Conservation (phyloP, 1,140 invertebrate genomes). For the Caenorhabditis elegans region WBcel235 BX284604.4:8636501-8637000, state of each 20-base stretch:
- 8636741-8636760: conserved; percentile 96
- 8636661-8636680: conserved; percentile 87
- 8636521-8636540: conserved; percentile 99
- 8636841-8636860: conserved; percentile 77
- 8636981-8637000: too few species aligned
- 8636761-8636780: conserved; percentile 94
- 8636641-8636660: conserved; percentile 82
- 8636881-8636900: too few species aligned
- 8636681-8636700: conserved; percentile 88
- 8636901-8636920: too few species aligned
- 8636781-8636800: conserved; percentile 94
- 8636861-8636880: too few species aligned
- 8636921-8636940: too few species aligned
- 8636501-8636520: conserved; percentile 74
- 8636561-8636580: conserved; percentile 95
- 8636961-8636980: too few species aligned
- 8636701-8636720: conserved; percentile 87
- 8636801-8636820: conserved; percentile 85
- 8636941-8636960: too few species aligned
- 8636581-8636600: conserved; percentile 92
- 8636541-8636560: conserved; percentile 97
- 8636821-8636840: conserved; percentile 86
- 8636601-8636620: conserved; percentile 83
- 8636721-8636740: conserved; percentile 87
- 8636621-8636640: conserved; percentile 96